Evolutionary conservation across 2,113 vertebrate genomes (phyloP).

Genomic region (Scytalopus superciliaris): DNA sequence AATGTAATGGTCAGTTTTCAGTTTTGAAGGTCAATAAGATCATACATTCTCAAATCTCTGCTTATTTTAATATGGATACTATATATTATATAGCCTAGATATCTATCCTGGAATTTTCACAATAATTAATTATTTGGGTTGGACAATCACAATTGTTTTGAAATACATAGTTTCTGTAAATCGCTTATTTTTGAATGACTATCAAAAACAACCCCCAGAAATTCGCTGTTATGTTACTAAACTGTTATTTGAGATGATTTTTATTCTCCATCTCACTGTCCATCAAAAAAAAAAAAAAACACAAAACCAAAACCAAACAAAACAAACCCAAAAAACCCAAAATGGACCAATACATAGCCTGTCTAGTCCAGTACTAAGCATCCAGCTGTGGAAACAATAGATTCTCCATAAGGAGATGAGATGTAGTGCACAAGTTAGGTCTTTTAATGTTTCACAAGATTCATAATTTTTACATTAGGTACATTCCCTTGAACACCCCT

Average conservation of each 20-base stretch:
- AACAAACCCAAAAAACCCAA: neutral
- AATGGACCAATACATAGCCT: neutral
- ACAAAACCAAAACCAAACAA: neutral
- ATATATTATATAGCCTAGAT: neutral
- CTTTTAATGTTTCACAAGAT: neutral
- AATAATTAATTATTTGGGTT: neutral
- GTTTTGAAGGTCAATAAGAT: neutral
- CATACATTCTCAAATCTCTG: neutral
- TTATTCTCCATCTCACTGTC: neutral
- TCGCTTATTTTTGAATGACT: neutral
- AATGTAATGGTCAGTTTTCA: neutral
- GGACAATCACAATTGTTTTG: neutral
- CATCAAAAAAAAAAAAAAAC: neutral
- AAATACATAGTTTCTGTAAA: neutral
- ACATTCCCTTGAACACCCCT: neutral
- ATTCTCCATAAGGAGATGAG: neutral
- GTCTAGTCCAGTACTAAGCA: neutral
- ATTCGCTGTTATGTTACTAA: neutral
- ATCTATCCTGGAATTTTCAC: neutral
- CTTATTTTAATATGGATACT: neutral
- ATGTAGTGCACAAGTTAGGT: accelerated
- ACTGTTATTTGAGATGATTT: neutral
- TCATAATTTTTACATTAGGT: neutral
- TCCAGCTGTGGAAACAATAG: neutral
- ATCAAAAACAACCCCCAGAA: neutral